These are phyloP conservation scores for Oryctes rhinoceros DNA, from an alignment of 1,140 invertebrate species.

Conservation along the genomic window DNA sequence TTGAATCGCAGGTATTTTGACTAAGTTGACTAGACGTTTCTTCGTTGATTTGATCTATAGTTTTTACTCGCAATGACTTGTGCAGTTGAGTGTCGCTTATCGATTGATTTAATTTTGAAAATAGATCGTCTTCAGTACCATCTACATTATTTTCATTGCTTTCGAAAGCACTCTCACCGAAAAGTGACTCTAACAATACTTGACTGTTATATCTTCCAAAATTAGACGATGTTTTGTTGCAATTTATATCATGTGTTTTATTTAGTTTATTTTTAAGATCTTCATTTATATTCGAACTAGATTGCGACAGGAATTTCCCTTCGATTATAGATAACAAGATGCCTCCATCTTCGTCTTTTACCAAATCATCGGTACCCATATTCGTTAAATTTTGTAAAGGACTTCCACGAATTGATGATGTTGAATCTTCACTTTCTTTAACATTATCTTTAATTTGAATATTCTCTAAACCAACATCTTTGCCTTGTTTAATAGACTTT, in stretches of 20 bases:
- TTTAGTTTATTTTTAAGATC: not conserved
- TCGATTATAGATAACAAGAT: conserved; percentile 5
- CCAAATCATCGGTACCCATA: not conserved
- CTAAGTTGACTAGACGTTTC: not conserved
- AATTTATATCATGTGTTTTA: not conserved
- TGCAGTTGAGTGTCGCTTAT: not conserved
- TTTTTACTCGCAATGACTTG: not conserved
- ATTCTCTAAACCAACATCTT: not conserved
- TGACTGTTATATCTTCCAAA: not conserved
- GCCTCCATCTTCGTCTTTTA: not conserved
- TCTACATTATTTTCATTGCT: not conserved
- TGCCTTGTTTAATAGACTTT: not conserved
- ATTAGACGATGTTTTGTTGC: not conserved
- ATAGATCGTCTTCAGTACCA: not conserved
- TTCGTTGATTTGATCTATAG: conserved; percentile 1
- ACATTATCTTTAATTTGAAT: not conserved
- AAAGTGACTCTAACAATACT: not conserved
- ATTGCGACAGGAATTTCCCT: not conserved
- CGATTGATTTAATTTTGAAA: not conserved
- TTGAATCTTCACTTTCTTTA: not conserved
- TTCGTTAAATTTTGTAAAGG: not conserved
- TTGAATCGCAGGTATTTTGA: not conserved
- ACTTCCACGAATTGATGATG: not conserved
- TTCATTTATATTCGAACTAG: not conserved
- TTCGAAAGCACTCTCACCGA: not conserved